These are phyloP conservation scores for Lepidotrigona ventralis DNA, from an alignment of 1,140 invertebrate genomes.

Conservation along the genomic window DNA sequence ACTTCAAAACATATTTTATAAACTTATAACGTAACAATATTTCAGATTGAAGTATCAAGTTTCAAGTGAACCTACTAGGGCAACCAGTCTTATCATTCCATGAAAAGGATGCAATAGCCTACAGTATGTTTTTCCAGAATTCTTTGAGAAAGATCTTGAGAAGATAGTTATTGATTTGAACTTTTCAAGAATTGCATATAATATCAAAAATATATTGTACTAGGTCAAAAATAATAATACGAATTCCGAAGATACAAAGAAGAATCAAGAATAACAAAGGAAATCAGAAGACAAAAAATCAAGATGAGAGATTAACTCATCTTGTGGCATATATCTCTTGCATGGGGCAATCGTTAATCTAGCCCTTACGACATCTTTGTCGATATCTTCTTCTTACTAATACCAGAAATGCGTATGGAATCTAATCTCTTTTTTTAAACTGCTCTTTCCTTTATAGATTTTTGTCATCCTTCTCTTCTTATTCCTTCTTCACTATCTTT, in stretches of 20 bases:
- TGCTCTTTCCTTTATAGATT: background rate
- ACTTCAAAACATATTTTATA: slow-evolving; percentile 45
- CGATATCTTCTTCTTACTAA: background rate
- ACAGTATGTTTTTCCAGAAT: background rate
- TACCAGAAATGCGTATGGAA: background rate
- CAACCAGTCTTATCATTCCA: background rate
- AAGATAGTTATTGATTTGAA: background rate
- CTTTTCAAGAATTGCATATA: background rate
- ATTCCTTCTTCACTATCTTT: background rate
- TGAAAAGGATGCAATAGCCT: too few species aligned
- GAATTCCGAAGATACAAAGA: background rate
- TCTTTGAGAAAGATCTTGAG: background rate
- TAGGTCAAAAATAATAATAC: background rate
- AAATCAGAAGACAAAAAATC: slow-evolving; percentile 55
- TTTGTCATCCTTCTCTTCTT: too few species aligned
- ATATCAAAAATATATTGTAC: background rate
- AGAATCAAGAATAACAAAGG: slow-evolving; percentile 30
- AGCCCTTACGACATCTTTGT: slow-evolving; percentile 20
- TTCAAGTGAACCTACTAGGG: background rate
- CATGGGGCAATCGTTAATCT: slow-evolving; percentile 58
- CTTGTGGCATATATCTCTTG: slow-evolving; percentile 49
- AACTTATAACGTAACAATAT: background rate
- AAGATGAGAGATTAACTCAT: slow-evolving; percentile 59
- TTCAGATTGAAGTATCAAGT: slow-evolving; percentile 1
- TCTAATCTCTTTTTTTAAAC: background rate